Evolutionary conservation across 2,888 invertebrate genomes (phyloP).

Genomic region (Cheilosia grossa): DNA sequence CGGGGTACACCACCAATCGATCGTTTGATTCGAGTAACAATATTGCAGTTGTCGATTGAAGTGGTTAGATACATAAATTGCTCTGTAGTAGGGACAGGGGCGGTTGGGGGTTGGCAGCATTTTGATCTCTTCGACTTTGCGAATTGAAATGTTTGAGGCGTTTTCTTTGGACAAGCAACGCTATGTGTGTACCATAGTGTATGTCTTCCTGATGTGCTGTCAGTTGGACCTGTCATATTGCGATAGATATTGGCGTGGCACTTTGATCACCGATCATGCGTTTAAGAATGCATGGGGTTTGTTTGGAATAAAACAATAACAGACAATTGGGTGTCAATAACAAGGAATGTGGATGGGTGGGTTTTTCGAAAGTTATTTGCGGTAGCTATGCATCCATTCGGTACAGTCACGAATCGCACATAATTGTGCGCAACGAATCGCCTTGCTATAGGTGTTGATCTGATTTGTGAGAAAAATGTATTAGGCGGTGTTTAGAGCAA

Average conservation of each 20-base stretch:
- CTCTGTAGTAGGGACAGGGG: neutral
- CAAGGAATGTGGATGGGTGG: neutral
- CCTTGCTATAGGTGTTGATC: too few species aligned
- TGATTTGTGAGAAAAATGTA: too few species aligned
- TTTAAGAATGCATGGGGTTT: constrained; percentile 1
- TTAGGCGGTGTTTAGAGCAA: too few species aligned
- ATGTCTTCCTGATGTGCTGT: constrained; percentile 69
- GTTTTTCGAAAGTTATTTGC: too few species aligned
- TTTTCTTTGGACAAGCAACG: constrained; percentile 47
- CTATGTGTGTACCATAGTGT: constrained; percentile 22
- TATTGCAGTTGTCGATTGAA: constrained; percentile 41
- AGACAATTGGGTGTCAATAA: constrained; percentile 8
- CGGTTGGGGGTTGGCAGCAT: constrained; percentile 1
- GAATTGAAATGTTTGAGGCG: constrained; percentile 69
- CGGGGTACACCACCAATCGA: constrained; percentile 23
- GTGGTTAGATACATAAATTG: constrained; percentile 32
- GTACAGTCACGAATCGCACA: too few species aligned
- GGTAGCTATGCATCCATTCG: too few species aligned
- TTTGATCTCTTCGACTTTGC: constrained; percentile 31
- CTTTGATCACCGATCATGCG: constrained; percentile 42
- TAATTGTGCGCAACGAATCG: too few species aligned
- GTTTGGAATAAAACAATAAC: constrained; percentile 3
- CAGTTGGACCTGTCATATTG: constrained; percentile 57
- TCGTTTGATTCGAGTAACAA: constrained; percentile 53
- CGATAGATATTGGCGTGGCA: constrained; percentile 71